Base-by-base conservation (phyloP, 2,113 vertebrate species). In the Centropus bengalensis region DNA sequence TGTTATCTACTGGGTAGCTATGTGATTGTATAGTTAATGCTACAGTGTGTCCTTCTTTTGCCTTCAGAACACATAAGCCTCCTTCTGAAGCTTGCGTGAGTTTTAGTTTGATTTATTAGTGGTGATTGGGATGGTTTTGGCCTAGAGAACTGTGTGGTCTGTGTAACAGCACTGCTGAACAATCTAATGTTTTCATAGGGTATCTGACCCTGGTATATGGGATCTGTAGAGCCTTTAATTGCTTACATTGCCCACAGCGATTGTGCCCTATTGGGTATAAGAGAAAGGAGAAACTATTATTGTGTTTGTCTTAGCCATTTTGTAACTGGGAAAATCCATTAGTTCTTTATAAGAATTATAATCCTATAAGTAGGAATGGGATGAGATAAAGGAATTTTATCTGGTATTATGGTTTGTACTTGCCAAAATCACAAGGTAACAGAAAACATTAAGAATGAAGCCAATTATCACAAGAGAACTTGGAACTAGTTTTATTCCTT, bases 171-270 rank as follows among this genome's bases (percentile, higher is more conserved):
- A 18, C 32, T 44, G 15, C 27, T 74, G 45, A 54, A 58, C 17
- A 14, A 6, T 58, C 12, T 22, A 33, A 11, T 20, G 2, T 12
- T 71, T 83, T 80, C 5, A 1, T 45, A 9, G 30, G 12, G 6
- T 69, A 24, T 58, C 12, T 74, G 77, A 8, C 18, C 10, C 36
- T 21, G 2, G 2, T 52, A 3, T 22, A 19, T 26, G 15, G 68
- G 58, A 23, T 24, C 11, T 36, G 67, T 40, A 55, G 82, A 74
- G 33, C 12, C 7, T 62, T 49, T 33, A 55, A 23, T 59, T 5
- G 7, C 22, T 69, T 55, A 6, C 0, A 1, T 63, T 78, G 10
- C 38, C 33, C 14, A 2, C 1, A 1, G 28, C 28, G 56, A 22
- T 22, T 63, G 12, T 87, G 9, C 58, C 27, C 18, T 70, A 9